Base-by-base conservation (phyloP, 2,888 invertebrate species). In the Phalera bucephala region DNA sequence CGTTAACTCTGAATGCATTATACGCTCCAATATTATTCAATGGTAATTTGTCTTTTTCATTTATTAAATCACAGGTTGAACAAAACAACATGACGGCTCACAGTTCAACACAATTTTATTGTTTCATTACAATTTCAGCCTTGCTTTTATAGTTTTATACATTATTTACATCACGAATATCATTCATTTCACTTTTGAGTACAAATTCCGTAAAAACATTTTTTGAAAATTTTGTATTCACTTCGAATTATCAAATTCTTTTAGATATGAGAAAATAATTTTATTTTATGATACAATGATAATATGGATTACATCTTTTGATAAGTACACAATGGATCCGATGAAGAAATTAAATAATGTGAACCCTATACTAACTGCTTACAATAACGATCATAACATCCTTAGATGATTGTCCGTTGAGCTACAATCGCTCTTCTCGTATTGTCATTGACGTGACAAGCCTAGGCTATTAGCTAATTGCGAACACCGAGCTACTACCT, bases 401-500 rank as follows among this genome's bases (percentile, higher is more conserved):
- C 85, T 72, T 22, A 88, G 58, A 52, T 79, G 79, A 60, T 85
- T 84, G 38, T 88, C 86, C 41, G 85, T 66, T 2, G 88, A 84
- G 79, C 85, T 85, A 64, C 86, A 85, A 60, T 87, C 83, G 80
- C 88, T 84, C 69, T 87, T 88, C 63, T 80, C 87, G 81, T 87
- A 86, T 33, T 89, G 89, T 89, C 89, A 89, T 88, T 93, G 92
- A 47, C 91, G 91, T 41, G 93, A 87, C 31, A 95, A 81, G 42
- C 95, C 94, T 62, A 95, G 85, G 70, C 91, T 92, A 50, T 93
- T 91, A 8, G 95, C 95, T 66, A 94, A 81, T 52, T 93, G 93
- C 58, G 93, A 92, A 83, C 94, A 95, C 68, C 93, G 92, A 59
- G 93, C 90, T 43, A 94, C 92, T 2, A 96, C 92, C 70, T 95